Percentiles rank a stretch among this genome's conserved stretches.
These are phyloP conservation scores for Rhincodon typus DNA, from an alignment of 2,797 vertebrate genomes.

Conservation along the genomic window DNA sequence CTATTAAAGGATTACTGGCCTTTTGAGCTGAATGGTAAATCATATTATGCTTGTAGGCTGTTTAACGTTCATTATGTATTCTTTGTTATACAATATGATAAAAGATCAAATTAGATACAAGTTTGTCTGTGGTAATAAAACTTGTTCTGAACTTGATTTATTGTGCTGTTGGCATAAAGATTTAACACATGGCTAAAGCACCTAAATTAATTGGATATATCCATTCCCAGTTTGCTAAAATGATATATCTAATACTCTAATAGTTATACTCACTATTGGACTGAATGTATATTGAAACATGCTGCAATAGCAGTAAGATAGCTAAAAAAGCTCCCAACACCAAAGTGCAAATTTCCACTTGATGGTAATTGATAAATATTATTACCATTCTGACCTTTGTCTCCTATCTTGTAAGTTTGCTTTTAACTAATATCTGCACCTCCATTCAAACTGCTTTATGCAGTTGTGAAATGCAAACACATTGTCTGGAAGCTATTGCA, in stretches of 20 bases:
- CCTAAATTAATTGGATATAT: background rate
- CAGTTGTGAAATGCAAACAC: constrained; percentile 41
- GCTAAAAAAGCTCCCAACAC: background rate
- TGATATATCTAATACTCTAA: background rate
- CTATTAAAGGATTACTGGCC: background rate
- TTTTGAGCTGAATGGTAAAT: background rate
- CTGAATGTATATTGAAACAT: background rate
- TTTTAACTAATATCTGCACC: background rate
- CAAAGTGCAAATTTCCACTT: background rate
- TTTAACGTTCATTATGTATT: background rate
- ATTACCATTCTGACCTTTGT: background rate
- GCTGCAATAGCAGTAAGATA: background rate
- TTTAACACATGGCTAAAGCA: background rate
- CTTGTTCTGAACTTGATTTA: background rate
- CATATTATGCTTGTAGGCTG: background rate
- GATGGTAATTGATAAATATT: background rate
- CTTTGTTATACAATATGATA: background rate
- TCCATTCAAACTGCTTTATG: background rate
- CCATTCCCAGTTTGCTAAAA: background rate
- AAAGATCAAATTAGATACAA: background rate
- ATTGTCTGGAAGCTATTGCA: constrained; percentile 23
- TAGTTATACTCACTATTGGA: background rate
- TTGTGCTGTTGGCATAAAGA: background rate
- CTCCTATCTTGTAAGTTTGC: background rate
- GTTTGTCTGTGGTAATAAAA: background rate